A percentile compares a stretch with the other conserved stretches of the same genome.
These are phyloP conservation scores for Eurosta solidaginis DNA, from an alignment of 1,140 invertebrate species.

Conservation along the genomic window DNA sequence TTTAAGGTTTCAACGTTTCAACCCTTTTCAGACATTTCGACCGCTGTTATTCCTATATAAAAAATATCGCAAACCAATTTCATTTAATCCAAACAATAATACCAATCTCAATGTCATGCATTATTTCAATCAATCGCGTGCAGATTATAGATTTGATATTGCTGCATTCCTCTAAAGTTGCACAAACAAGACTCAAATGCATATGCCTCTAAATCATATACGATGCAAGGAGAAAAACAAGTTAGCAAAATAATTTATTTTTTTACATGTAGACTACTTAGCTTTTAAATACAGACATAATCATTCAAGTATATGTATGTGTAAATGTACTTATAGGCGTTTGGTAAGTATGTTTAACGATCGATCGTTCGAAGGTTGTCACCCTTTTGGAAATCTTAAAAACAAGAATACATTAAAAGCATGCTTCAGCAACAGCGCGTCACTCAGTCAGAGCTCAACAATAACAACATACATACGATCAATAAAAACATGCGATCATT, in stretches of 20 bases:
- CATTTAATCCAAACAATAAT: too few species aligned
- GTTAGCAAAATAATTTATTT: too few species aligned
- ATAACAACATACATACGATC: neutral
- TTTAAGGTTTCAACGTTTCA: too few species aligned
- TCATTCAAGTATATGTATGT: neutral
- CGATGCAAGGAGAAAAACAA: neutral
- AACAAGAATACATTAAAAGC: too few species aligned
- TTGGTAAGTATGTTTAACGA: too few species aligned
- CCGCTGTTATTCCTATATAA: too few species aligned
- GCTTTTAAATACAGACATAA: neutral
- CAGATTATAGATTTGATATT: conserved; percentile 9
- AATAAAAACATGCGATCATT: conserved; percentile 13
- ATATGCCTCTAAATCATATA: neutral
- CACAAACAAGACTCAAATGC: neutral
- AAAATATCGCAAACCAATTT: too few species aligned
- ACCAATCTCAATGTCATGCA: neutral
- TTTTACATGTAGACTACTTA: too few species aligned
- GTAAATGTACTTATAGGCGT: too few species aligned
- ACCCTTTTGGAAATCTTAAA: conserved; percentile 14
- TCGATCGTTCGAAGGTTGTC: conserved; percentile 2
- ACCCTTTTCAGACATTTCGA: too few species aligned
- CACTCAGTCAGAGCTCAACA: neutral
- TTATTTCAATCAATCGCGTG: conserved; percentile 20
- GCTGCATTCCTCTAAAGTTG: neutral
- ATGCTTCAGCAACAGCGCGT: neutral